These are phyloP conservation scores for Cochlearius cochlearius DNA, from an alignment of 2,113 vertebrate genomes.

Conservation along the genomic window DNA sequence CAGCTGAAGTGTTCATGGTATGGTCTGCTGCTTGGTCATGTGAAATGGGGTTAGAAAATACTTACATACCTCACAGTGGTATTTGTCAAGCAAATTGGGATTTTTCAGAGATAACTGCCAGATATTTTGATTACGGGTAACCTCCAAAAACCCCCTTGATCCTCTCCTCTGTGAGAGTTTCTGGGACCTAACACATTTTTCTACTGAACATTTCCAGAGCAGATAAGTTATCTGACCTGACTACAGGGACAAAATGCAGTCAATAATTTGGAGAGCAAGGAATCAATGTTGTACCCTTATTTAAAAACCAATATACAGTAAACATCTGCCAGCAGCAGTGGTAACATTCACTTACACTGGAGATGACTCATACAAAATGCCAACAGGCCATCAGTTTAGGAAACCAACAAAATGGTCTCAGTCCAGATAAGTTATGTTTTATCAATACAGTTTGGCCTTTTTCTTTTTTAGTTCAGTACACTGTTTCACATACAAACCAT, in stretches of 20 bases:
- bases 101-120: background rate
- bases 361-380: slow-evolving; percentile 28
- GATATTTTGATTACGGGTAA: background rate
- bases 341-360: background rate
- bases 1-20: background rate
- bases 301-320: slow-evolving; percentile 68
- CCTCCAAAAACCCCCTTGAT: background rate
- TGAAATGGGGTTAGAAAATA: background rate
- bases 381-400: background rate
- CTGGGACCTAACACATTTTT: background rate
- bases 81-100: background rate
- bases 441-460: background rate
- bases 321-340: slow-evolving; percentile 11
- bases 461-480: background rate
- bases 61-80: background rate
- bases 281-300: slow-evolving; percentile 62
- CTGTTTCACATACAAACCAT: background rate
- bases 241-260: background rate
- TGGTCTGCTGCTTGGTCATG: background rate
- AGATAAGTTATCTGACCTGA: background rate
- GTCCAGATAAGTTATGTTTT: background rate
- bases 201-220: background rate
- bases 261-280: slow-evolving; percentile 7
- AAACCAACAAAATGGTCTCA: background rate
- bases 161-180: background rate